Evolutionary conservation across 2,888 invertebrate genomes (phyloP).

Genomic region (Cerastoderma edule): DNA sequence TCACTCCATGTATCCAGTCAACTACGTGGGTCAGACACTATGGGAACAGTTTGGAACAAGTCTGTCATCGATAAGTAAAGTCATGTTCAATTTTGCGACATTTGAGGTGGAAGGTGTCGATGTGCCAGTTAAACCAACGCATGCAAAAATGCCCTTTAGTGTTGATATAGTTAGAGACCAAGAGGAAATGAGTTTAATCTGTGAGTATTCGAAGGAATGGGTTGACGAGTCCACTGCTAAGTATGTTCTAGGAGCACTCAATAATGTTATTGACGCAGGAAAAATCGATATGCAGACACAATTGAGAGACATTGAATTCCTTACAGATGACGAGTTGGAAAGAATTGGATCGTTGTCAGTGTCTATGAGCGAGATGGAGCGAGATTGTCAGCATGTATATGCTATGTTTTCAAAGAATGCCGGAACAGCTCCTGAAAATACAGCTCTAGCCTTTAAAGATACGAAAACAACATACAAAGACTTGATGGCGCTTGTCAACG

Average conservation of each 20-base stretch:
- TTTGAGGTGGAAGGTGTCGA: constrained; percentile 1
- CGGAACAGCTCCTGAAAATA: background rate
- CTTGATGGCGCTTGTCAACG: background rate
- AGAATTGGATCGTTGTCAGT: background rate
- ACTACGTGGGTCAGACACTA: background rate
- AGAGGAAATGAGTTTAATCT: background rate
- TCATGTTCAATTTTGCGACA: constrained; percentile 8
- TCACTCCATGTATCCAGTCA: constrained; percentile 7
- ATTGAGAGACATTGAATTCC: background rate
- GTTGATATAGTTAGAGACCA: background rate
- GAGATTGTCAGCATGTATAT: background rate
- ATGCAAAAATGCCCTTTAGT: constrained; percentile 1
- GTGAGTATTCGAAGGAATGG: background rate
- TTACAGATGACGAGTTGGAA: background rate
- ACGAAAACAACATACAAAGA: background rate
- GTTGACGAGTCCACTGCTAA: background rate
- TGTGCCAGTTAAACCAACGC: background rate
- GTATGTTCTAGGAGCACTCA: background rate
- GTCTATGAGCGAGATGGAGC: background rate
- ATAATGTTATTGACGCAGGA: background rate
- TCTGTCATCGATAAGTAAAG: background rate
- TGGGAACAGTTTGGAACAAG: constrained; percentile 2
- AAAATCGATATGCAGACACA: background rate
- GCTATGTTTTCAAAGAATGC: background rate
- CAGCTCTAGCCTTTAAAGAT: background rate